A percentile compares a stretch with the other conserved stretches of the same genome.
Evolutionary conservation across 2,113 vertebrate genomes (phyloP).

Genomic region (Mobula hypostoma): DNA sequence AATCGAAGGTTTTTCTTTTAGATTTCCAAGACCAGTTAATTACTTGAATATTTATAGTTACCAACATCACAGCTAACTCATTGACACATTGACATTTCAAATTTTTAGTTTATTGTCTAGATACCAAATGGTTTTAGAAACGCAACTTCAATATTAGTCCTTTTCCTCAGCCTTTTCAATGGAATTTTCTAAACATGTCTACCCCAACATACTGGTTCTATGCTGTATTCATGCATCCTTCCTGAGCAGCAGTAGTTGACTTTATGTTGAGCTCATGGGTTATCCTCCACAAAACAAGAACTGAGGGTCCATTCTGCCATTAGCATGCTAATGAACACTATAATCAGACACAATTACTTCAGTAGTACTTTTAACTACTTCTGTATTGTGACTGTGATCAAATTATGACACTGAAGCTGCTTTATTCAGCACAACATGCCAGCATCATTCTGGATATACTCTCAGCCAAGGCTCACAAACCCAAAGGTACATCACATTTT

Average conservation of each 20-base stretch:
- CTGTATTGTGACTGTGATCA: background rate
- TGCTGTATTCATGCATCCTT: background rate
- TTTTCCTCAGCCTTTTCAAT: background rate
- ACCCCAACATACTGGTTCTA: background rate
- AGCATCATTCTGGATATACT: too few species aligned
- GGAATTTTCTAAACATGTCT: background rate
- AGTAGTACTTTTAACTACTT: background rate
- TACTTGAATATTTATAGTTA: background rate
- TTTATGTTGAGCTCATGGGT: background rate
- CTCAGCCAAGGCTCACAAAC: too few species aligned
- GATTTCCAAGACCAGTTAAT: background rate
- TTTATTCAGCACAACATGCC: too few species aligned
- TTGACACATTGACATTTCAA: background rate
- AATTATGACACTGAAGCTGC: too few species aligned
- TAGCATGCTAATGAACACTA: background rate
- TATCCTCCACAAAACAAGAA: background rate
- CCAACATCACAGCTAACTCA: background rate
- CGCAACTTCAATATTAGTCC: background rate
- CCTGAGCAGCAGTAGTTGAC: background rate
- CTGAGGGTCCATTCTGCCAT: background rate
- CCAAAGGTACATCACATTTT: too few species aligned
- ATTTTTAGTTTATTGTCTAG: background rate
- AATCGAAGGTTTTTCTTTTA: background rate
- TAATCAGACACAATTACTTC: background rate
- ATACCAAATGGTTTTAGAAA: background rate